Evolutionary conservation across 1,140 invertebrate species (phyloP).

Genomic region (Patella vulgata): DNA sequence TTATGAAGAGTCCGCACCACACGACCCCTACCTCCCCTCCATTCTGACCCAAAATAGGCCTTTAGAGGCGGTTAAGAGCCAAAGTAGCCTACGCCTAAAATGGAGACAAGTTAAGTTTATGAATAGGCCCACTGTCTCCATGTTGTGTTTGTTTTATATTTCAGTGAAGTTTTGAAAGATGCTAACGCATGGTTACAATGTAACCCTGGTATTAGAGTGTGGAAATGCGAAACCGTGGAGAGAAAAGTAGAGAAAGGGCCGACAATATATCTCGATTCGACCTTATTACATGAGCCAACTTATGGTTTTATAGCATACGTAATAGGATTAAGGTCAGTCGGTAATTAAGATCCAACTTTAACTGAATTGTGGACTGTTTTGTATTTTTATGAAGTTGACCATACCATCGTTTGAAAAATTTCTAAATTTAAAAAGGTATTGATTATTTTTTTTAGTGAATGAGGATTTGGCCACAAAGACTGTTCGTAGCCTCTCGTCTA

Average conservation of each 20-base stretch:
- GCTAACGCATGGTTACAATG: slow-evolving; percentile 37
- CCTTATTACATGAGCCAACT: slow-evolving; percentile 32
- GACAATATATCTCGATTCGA: slow-evolving; percentile 33
- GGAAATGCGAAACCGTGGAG: slow-evolving; percentile 48
- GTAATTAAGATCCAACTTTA: too few relatives aligned
- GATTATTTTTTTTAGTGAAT: too few relatives aligned
- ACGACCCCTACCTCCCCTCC: neutral
- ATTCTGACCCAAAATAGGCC: neutral
- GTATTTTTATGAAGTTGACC: too few relatives aligned
- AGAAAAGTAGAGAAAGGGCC: slow-evolving; percentile 32
- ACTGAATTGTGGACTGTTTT: too few relatives aligned
- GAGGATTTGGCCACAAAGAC: too few relatives aligned
- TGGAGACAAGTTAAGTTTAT: too few relatives aligned
- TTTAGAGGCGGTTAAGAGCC: neutral
- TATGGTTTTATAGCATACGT: slow-evolving; percentile 39
- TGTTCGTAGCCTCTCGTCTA: too few relatives aligned
- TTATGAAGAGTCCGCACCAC: too few relatives aligned
- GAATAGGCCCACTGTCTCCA: neutral
- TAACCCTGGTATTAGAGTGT: slow-evolving; percentile 31
- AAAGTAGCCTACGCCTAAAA: neutral
- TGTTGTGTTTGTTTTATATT: neutral
- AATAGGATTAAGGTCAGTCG: slow-evolving; percentile 45
- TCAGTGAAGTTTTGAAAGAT: slow-evolving; percentile 29
- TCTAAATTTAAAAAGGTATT: too few relatives aligned
- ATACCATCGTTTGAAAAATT: too few relatives aligned